Conservation (phyloP, 2,113 vertebrate species). For the Calyptommatus sinebrachiatus region DNA sequence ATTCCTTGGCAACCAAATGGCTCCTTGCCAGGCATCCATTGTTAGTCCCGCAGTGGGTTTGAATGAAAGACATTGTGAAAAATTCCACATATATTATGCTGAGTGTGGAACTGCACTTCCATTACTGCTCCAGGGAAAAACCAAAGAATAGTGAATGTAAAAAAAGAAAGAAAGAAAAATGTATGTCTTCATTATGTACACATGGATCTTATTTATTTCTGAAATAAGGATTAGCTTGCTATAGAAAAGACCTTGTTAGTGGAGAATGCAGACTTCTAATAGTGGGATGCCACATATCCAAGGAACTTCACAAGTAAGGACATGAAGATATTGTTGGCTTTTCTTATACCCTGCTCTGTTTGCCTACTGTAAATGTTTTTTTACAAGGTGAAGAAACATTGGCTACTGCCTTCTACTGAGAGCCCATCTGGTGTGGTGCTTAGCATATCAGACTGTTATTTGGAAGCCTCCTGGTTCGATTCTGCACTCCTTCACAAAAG, state of each 20-base stretch:
- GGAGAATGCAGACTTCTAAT: not conserved
- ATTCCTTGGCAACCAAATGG: conserved; percentile 29
- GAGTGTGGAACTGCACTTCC: not conserved
- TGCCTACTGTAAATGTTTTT: not conserved
- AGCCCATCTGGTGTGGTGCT: no score
- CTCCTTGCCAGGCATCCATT: conserved; percentile 27
- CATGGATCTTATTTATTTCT: not conserved
- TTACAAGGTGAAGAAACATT: not conserved
- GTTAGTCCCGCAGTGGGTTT: conserved; percentile 11
- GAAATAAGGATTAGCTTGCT: no score
- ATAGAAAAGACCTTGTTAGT: not conserved
- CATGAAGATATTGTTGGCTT: not conserved
- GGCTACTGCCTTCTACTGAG: not conserved
- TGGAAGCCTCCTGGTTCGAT: no score
- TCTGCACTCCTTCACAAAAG: no score
- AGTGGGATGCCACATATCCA: not conserved
- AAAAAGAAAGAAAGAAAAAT: not conserved
- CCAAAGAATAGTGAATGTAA: not conserved
- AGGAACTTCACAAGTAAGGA: not conserved
- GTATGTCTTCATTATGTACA: not conserved
- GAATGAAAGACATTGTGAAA: conserved; percentile 18
- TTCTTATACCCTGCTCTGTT: not conserved
- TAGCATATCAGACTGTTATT: no score
- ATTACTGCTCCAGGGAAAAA: not conserved
- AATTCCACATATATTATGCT: conserved; percentile 13